phyloP scores from a whole-genome alignment of 2,888 invertebrate species.

The Aricia artaxerxes region DNA sequence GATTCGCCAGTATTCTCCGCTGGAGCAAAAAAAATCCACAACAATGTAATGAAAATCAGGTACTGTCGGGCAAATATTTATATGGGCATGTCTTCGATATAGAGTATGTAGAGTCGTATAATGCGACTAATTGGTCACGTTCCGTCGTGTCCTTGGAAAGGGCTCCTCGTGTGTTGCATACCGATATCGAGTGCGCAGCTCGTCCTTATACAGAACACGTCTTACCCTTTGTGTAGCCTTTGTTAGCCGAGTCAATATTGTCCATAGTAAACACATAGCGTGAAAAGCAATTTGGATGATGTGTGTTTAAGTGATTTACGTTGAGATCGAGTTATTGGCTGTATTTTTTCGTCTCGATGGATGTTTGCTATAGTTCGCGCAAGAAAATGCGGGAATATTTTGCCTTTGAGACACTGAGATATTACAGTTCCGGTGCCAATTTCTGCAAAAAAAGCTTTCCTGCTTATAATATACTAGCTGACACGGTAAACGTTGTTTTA shows the following conservation, averaged over 20 bases:
- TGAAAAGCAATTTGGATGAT: not conserved
- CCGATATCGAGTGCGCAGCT: constrained; percentile 34
- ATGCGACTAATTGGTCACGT: constrained; percentile 39
- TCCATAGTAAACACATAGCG: not conserved
- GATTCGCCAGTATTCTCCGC: too few relatives aligned
- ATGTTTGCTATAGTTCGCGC: not conserved
- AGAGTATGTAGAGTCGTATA: constrained; percentile 4
- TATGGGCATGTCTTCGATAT: not conserved
- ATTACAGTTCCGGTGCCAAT: not conserved
- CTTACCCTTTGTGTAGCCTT: constrained; percentile 24
- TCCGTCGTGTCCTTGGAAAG: constrained; percentile 40
- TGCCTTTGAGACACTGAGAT: not conserved
- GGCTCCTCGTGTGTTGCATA: constrained; percentile 39
- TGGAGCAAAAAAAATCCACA: too few relatives aligned
- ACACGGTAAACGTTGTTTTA: not conserved
- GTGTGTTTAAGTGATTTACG: not conserved
- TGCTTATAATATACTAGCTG: not conserved
- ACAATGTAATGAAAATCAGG: not conserved
- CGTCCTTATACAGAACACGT: constrained; percentile 28
- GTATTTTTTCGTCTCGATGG: not conserved
- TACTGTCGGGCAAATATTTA: not conserved
- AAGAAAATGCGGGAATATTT: not conserved
- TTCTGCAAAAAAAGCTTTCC: not conserved
- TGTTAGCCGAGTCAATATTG: constrained; percentile 29
- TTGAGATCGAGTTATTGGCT: not conserved